Evolutionary conservation across 2,797 vertebrate species (phyloP), one percentile per base, ranked within the genome.

Genomic region (Bryconaethiops microstoma): DNA sequence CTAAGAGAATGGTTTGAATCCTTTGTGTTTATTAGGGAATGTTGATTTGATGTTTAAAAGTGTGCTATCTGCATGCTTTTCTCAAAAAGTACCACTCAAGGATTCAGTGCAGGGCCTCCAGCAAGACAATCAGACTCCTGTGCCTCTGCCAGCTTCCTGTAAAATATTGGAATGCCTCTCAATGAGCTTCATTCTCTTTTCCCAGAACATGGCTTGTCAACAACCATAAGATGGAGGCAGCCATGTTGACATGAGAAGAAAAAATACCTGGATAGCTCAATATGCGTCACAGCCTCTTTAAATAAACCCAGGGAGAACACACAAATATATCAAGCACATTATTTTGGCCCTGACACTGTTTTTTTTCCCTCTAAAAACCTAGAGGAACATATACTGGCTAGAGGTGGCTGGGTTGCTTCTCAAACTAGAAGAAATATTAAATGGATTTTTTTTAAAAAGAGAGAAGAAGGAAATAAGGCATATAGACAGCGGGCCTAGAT

Each of bases 71-170:
- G 42, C 16, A 40, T 12, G 2, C 19, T 39, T 29, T 74, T 67
- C 52, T 21, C 52, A 63, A 42, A 35, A 72, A 21, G 45, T 29
- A 59, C 21, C 59, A 42, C 62, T 75, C 52, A 63, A 54, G 25
- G 75, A 84, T 40, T 54, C 86, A 88, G 90, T 81, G 71, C 78
- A 10, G 80, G 86, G 88, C 78, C 85, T 82, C 85, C 85, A 35
- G 8, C 78, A 84, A 87, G 86, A 91, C 89, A 85, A 87, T 84
- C 84, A 87, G 84, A 88, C 21, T 81, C 81, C 84, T 86, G 86
- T 86, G 77, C 82, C 68, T 60, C 23, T 35, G 88, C 86, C 88
- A 88, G 83, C 82, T 91, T 91, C 88, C 88, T 87, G 83, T 80
- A 80, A 54, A 63, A 74, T 74, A 73, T 59, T 84, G 68, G 84